Base-by-base conservation (phyloP, 1,140 invertebrate genomes). In the Ridgeia piscesae region DNA sequence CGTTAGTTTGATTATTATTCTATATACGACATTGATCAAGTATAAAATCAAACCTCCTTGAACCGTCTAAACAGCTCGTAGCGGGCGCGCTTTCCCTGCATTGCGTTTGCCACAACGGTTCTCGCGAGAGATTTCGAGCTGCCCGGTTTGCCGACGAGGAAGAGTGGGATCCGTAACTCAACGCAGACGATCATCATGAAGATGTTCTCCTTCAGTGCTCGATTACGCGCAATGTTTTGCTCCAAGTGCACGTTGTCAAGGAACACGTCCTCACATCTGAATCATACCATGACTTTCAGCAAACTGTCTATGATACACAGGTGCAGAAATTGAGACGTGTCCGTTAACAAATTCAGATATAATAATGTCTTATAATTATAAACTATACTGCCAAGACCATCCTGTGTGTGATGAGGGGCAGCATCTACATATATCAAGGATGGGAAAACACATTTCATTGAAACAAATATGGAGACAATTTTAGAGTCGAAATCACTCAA, bases 101-200 rank as follows among this genome's bases (percentile, higher is more conserved):
- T 95, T 34, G 94, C 94, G 93, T 95, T 94, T 21, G 93, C 92
- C 11, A 95, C 95, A 89, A 95, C 94, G 33, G 94, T 94, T 88
- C 94, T 95, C 8, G 95, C 94, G 89, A 95, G 93, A 33, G 95
- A 95, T 92, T 95, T 95, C 17, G 95, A 95, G 91, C 95, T 95
- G 14, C 95, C 95, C 88, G 95, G 95, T 93, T 95, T 95, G 27
- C 95, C 95, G n/a, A 95, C 94, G 42, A 95, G 92, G 92, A 95
- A 95, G 33, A 95, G 92, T 17, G 95, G 95, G 14, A 95, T 95
- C 9, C 94, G 92, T 21, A 94, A 92, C 89, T 95, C 94, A 90
- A 95, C 95, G 92, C 95, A 95, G 17, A 95, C 92, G n/a, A 95
- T 93, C 95, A 95, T 95, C 94, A 95, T 94, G 88, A 95, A 95